Evolutionary conservation across 2,113 vertebrate species (phyloP).

Genomic region (Loxodonta africana): DNA sequence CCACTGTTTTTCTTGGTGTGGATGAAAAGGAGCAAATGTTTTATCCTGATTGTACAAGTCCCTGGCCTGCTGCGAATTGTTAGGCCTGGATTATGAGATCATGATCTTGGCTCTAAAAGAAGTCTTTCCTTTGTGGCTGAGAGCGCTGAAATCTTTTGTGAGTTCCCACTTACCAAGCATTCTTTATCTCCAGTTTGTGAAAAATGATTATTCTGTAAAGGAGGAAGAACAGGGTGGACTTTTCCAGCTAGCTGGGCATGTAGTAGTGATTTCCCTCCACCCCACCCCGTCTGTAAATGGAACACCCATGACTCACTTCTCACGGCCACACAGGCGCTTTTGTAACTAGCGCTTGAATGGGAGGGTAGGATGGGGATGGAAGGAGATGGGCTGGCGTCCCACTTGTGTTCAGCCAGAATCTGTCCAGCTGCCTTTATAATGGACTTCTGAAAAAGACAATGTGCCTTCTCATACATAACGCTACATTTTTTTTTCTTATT

Average conservation of each 20-base stretch:
- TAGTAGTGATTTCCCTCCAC: slow-evolving; percentile 72
- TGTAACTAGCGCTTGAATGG: slow-evolving; percentile 53
- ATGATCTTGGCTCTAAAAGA: slow-evolving; percentile 84
- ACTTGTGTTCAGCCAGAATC: slow-evolving; percentile 57
- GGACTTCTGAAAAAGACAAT: slow-evolving; percentile 70
- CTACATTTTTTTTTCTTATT: slow-evolving; percentile 36
- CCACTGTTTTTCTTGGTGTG: slow-evolving; percentile 81
- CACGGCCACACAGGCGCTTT: slow-evolving; percentile 72
- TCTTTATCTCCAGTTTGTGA: slow-evolving; percentile 84
- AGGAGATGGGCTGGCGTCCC: slow-evolving; percentile 57
- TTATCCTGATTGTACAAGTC: slow-evolving; percentile 77
- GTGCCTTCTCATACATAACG: slow-evolving; percentile 48
- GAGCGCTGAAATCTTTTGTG: slow-evolving; percentile 80
- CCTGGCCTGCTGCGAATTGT: slow-evolving; percentile 81
- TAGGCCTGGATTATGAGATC: slow-evolving; percentile 84
- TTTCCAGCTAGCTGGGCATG: slow-evolving; percentile 77
- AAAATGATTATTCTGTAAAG: slow-evolving; percentile 80
- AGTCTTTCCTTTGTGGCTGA: slow-evolving; percentile 79
- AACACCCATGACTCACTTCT: slow-evolving; percentile 77
- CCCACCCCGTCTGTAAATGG: slow-evolving; percentile 78
- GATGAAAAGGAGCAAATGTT: slow-evolving; percentile 74
- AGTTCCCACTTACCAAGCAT: slow-evolving; percentile 72
- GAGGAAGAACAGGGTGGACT: slow-evolving; percentile 81
- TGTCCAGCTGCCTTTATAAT: slow-evolving; percentile 67
- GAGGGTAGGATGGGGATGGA: slow-evolving; percentile 45